Base-by-base conservation (phyloP, 2,113 vertebrate species). In the Sapayoa aenigma region DNA sequence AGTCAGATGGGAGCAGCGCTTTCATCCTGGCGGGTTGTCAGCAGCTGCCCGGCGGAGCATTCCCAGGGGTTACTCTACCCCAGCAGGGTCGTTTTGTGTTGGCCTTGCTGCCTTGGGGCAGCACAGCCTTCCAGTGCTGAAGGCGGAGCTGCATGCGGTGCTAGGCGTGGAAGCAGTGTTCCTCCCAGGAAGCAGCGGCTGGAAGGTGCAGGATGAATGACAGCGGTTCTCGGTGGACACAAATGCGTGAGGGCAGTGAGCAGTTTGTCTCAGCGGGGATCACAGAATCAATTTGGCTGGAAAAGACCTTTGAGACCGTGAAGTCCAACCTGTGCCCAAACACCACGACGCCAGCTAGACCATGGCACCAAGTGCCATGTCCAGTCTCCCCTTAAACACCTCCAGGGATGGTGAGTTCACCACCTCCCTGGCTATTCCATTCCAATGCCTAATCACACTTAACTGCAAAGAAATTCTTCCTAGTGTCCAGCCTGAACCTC, bases 101-200 rank as follows among this genome's bases (percentile, higher is more conserved):
- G n/a, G 59, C 59, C 23, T 47, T 44, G 28, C 23, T 15, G 5
- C 27, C 27, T 58, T 0, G 1, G 44, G 28, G 22, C 21, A 18
- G 27, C 25, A 3, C 17, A 31, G 37, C 13, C n/a, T n/a, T n/a
- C n/a, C 7, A 2, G 18, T 0, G 0, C n/a, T 37, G 31, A 1
- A 21, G 41, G 33, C 44, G n/a, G 7, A 2, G 83, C 52, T 42
- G 50, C 33, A 3, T 5, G 1, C 20, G 1, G 31, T 18, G 44
- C 30, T 12, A 12, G 31, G 66, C 12, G 0, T 8, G 18, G 33
- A 22, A 35, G 9, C 2, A 0, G 25, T 0, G 2, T 27, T 87
- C 1, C 28, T 22, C 25, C 6, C 1, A 2, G 41, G 28, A 49
- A 41, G 14, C 2, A 30, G 3, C 5, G 33, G 47, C 23, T 44